These are phyloP conservation scores for Chlorodrepanis virens DNA, from an alignment of 2,113 vertebrate species.

Conservation along the genomic window DNA sequence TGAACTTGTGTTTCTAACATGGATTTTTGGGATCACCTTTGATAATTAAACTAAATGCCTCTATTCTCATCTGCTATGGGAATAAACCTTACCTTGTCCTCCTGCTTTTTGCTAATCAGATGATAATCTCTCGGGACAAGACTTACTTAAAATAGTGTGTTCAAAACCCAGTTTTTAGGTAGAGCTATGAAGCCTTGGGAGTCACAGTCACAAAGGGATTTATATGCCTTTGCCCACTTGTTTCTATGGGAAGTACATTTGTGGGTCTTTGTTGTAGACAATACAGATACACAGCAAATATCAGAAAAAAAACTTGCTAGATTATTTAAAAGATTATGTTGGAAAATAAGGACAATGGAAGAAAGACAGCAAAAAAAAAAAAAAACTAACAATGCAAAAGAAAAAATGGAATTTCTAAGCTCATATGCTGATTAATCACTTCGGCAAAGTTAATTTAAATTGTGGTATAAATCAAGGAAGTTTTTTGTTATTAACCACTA, in stretches of 20 bases:
- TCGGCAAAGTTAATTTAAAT: neutral
- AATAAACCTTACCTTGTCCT: neutral
- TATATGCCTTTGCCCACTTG: neutral
- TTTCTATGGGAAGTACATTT: neutral
- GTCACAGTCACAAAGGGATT: neutral
- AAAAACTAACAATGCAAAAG: too few species aligned
- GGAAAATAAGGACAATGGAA: neutral
- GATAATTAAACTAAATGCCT: neutral
- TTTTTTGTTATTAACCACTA: neutral
- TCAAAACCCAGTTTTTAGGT: neutral
- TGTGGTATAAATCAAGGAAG: neutral
- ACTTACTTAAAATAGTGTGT: neutral
- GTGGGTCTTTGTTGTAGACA: neutral
- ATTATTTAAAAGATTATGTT: neutral
- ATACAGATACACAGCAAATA: neutral
- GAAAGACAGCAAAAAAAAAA: neutral
- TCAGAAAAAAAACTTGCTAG: neutral
- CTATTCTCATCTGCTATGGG: neutral
- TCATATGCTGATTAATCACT: neutral
- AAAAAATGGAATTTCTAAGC: neutral
- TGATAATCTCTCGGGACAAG: neutral
- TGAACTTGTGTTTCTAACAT: neutral
- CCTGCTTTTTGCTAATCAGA: neutral
- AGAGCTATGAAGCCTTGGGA: neutral
- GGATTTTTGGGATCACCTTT: neutral